phyloP scores from a whole-genome alignment of 2,797 vertebrate genomes.

The Naso thynnoides region DNA sequence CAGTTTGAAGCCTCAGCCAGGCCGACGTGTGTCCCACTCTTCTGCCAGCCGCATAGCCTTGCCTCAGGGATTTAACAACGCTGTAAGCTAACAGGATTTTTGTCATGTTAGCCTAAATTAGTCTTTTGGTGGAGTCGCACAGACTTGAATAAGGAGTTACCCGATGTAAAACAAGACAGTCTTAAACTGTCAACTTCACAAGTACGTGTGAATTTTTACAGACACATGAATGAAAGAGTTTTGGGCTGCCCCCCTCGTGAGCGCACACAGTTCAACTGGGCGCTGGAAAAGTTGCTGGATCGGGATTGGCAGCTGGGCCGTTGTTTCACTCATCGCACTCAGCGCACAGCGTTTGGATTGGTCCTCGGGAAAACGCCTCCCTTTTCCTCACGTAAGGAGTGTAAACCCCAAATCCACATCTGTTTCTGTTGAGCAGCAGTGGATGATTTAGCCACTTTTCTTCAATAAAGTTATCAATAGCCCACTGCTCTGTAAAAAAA shows the following conservation, averaged over 20 bases:
- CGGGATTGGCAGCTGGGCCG: conserved; percentile 23
- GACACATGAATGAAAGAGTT: conserved; percentile 1
- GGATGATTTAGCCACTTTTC: too few relatives aligned
- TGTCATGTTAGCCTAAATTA: conserved; percentile 82
- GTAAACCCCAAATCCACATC: not conserved
- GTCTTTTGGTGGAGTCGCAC: conserved; percentile 1
- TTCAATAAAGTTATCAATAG: too few relatives aligned
- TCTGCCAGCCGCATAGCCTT: conserved; percentile 74
- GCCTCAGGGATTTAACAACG: conserved; percentile 85
- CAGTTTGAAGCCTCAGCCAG: conserved; percentile 74
- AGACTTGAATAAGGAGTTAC: not conserved
- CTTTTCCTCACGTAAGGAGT: not conserved
- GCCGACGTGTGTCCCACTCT: conserved; percentile 58
- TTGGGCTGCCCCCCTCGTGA: conserved; percentile 23
- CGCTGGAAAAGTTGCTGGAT: not conserved
- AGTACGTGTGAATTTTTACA: not conserved
- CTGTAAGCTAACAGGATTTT: conserved; percentile 89
- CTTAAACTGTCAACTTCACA: not conserved
- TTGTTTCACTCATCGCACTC: conserved; percentile 37
- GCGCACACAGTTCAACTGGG: not conserved
- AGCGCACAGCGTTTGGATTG: conserved; percentile 37
- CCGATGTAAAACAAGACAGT: not conserved
- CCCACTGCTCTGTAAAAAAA: too few relatives aligned
- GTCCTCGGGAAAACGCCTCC: conserved; percentile 15
- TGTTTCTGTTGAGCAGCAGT: not conserved